Conservation (phyloP, 2,113 vertebrate genomes). For the Leucosticte australis region DNA sequence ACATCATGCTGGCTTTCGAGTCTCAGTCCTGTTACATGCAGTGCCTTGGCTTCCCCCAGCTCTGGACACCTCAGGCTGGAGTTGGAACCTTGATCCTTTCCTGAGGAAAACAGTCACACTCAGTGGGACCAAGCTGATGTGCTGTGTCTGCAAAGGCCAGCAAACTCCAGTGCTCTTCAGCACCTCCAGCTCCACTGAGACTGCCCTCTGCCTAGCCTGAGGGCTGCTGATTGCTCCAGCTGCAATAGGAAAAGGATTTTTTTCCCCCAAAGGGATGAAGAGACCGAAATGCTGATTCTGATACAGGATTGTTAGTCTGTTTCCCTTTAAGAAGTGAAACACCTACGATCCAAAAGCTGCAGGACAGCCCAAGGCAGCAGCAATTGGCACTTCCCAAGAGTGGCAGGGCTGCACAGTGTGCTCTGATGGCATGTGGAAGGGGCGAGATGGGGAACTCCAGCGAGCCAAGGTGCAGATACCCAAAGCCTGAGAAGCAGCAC, state of each 20-base stretch:
- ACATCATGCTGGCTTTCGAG: rapidly evolving
- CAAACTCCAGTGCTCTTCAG: not conserved
- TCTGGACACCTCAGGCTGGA: not conserved
- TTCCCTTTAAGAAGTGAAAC: not conserved
- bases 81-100: not conserved
- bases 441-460: not conserved
- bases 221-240: constrained; percentile 4
- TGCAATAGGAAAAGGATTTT: not conserved
- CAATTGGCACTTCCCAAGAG: not conserved
- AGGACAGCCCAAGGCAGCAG: not conserved
- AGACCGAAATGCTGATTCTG: not conserved
- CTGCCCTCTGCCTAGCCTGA: not conserved
- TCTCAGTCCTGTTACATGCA: not conserved
- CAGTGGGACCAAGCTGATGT: rapidly evolving
- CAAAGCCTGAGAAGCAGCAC: not conserved
- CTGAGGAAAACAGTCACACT: not conserved
- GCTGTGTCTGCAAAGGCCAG: not conserved
- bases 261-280: not conserved
- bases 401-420: rapidly evolving
- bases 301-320: not conserved
- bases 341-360: not conserved
- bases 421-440: rapidly evolving
- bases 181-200: not conserved
- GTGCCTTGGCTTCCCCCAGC: not conserved
- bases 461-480: not conserved